Base-by-base conservation (phyloP, 2,888 invertebrate species). In the Netelia fuscicornis region DNA sequence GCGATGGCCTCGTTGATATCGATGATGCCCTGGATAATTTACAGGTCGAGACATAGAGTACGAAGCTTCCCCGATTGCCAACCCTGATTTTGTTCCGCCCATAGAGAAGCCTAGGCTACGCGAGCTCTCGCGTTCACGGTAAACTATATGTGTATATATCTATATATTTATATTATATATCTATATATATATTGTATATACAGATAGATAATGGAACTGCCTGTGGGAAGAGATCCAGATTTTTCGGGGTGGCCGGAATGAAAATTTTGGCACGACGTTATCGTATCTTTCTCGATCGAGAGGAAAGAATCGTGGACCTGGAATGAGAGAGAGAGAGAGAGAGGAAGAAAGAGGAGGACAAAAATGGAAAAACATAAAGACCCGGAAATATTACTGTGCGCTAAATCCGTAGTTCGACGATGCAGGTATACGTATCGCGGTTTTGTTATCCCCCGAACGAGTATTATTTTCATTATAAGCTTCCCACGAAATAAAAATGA, bases 1-100 rank as follows among this genome's bases (percentile, higher is more conserved):
- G 74, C 88, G 89, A 90, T 91, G 86, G 81, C 88, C 87, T 86
- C 87, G 87, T 89, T 90, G 90, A 91, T 91, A 91, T 87, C 83
- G 86, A 75, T 83, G 83, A 86, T 77, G 88, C 84, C 67, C 83
- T 52, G 82, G 79, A 85, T 86, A 87, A 89, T 87, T 90, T 87
- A 86, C 83, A 86, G 70, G 81, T 83, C 74, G 48, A 74, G 70
- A 70, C 44, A 75, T 37, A 67, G 62, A 58, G 71, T 85, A 83
- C 58, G 86, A 83, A 87, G 37, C 84, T 80, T 72, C 71, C 65
- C 60, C 77, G 82, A 76, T 80, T 83, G 65, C 56, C 56, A 52
- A 60, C 67, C 65, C 68, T 67, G 30, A 77, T 74, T 81, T 80
- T 64, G 67, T 54, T 17, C 48, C 37, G 37, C 44, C 20, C 60